Base-by-base conservation (phyloP, 2,113 vertebrate genomes). In the Lasiurus cinereus region DNA sequence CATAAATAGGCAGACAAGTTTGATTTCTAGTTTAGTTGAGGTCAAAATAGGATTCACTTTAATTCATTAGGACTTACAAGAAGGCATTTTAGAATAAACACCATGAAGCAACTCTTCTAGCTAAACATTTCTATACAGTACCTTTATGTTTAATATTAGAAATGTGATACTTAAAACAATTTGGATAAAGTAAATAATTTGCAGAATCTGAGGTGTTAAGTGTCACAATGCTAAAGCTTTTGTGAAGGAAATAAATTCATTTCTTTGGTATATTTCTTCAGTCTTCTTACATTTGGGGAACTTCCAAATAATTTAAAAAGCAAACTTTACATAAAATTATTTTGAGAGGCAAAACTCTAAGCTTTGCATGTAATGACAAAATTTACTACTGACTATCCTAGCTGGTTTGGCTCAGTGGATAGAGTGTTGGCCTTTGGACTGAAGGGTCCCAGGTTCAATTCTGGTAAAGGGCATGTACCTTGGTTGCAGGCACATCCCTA, bases 111-210 rank as follows among this genome's bases (percentile, higher is more conserved):
- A 89, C 73, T 59, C n/a, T 73, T 82, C 31, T 39, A 62, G 52
- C 24, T 80, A 93, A 74, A 69, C 69, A 69, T 64, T 88, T 94
- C 77, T 84, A 66, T 52, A 76, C 88, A 70, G 62, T 27, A 82
- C 67, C 80, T 95, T 88, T 94, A 90, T 80, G 15, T 85, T 93
- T 88, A 93, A 69, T 79, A 74, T 5, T 69, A 96, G 43, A 78
- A 96, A 88, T 85, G 6, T 83, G 39, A 48, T 54, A 69, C 79
- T 95, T 92, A 91, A 94, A 93, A 82, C 21, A 66, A 85, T 21
- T 8, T 89, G 59, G 14, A 69, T 62, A 88, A 94, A 90, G 79
- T 39, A 22, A 87, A 21, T 43, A 69, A 93, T 88, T 43, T 84
- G 48, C 16, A 93, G 36, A 88, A 83, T 88, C 43, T 84, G 12